Percentiles rank a stretch among this genome's conserved stretches.
phyloP scores from a whole-genome alignment of 2,888 invertebrate genomes.

The Philopedon plagiatum region DNA sequence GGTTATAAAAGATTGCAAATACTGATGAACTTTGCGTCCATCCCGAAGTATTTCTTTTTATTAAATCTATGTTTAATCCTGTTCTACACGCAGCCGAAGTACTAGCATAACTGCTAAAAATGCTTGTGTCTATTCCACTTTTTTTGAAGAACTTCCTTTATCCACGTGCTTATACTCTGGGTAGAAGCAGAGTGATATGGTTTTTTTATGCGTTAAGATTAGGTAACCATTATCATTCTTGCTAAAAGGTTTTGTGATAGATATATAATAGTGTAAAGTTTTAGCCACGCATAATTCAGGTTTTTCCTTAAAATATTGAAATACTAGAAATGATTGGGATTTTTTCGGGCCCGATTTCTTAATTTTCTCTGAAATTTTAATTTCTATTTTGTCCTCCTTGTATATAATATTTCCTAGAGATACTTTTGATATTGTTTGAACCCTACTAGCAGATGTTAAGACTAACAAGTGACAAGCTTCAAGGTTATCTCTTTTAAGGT shows the following conservation, averaged over 20 bases:
- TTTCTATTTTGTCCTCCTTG: conserved; percentile 20
- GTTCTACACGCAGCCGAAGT: conserved; percentile 53
- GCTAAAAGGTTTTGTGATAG: too few species aligned
- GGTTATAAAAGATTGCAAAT: conserved; percentile 5
- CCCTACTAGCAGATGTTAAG: conserved; percentile 26
- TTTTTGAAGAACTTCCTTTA: conserved; percentile 50
- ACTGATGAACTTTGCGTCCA: conserved; percentile 45
- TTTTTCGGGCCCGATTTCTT: conserved; percentile 34
- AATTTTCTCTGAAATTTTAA: conserved; percentile 30
- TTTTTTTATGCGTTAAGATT: conserved; percentile 33
- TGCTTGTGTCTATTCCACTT: conserved; percentile 51
- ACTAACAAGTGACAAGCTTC: conserved; percentile 7
- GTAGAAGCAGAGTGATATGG: conserved; percentile 47
- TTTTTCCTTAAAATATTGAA: conserved; percentile 30
- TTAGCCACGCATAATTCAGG: conserved; percentile 40
- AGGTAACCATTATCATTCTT: background rate
- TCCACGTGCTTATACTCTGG: conserved; percentile 53
- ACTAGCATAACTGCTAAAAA: conserved; percentile 49
- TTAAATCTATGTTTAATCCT: conserved; percentile 50
- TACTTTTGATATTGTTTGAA: conserved; percentile 37
- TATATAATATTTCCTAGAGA: background rate
- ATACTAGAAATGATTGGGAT: conserved; percentile 24
- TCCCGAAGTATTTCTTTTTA: conserved; percentile 48
- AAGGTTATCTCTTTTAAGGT: conserved; percentile 29
- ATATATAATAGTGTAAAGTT: too few species aligned